Conservation (phyloP, 2,888 invertebrate genomes). For the Anorthoa munda region DNA sequence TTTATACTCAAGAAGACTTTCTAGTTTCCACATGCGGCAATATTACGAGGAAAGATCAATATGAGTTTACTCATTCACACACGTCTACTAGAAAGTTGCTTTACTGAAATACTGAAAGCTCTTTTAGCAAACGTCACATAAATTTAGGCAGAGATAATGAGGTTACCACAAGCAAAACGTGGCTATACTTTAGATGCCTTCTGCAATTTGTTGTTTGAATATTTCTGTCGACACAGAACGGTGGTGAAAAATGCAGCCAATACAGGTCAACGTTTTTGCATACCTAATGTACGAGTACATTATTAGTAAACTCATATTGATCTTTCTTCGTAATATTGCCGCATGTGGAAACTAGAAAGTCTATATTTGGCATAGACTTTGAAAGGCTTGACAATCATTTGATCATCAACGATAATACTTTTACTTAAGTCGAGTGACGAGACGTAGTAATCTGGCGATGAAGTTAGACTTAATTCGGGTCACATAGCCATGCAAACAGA, state of each 20-base stretch:
- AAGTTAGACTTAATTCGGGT: conserved; percentile 35
- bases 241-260: background rate
- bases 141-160: background rate
- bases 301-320: conserved; percentile 2
- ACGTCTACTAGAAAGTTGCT: background rate
- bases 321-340: conserved; percentile 6
- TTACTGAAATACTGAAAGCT: conserved; percentile 17
- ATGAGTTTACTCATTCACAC: conserved; percentile 1
- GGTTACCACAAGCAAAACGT: conserved; percentile 12
- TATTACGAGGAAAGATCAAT: conserved; percentile 4
- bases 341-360: conserved; percentile 35
- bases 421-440: conserved; percentile 27
- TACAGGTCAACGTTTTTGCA: background rate
- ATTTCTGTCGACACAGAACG: background rate
- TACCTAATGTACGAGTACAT: too few relatives aligned
- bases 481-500: conserved; percentile 34
- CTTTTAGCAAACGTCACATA: conserved; percentile 6
- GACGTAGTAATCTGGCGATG: conserved; percentile 8
- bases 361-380: background rate
- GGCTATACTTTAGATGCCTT: background rate
- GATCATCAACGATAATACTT: conserved; percentile 8
- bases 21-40: conserved; percentile 22
- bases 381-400: conserved; percentile 5
- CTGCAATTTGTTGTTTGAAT: background rate
- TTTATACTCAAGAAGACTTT: conserved; percentile 17